phyloP scores from a whole-genome alignment of 2,113 vertebrate genomes.

The Gobius niger region DNA sequence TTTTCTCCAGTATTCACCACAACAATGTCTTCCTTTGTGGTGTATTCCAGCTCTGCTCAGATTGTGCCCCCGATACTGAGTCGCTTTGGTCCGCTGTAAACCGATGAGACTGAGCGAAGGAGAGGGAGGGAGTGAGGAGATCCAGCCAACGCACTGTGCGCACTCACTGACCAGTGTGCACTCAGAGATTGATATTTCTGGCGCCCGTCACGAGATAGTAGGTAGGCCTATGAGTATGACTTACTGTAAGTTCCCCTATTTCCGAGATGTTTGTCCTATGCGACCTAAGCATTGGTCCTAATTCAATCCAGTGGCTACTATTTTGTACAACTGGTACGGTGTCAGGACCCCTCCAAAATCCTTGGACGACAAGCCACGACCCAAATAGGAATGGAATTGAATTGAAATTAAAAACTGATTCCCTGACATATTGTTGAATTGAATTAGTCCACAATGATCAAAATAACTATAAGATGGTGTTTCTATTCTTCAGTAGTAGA shows the following conservation, averaged over 20 bases:
- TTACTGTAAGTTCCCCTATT: neutral
- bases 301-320: neutral
- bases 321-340: neutral
- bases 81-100: neutral
- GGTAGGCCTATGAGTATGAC: neutral
- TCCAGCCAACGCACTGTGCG: neutral
- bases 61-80: conserved; percentile 3
- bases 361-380: no score
- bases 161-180: neutral
- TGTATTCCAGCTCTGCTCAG: conserved; percentile 34
- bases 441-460: no score
- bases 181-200: neutral
- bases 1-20: conserved; percentile 11
- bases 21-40: conserved; percentile 36
- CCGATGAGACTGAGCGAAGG: neutral
- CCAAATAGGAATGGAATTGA: no score
- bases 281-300: neutral
- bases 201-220: neutral
- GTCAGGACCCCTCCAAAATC: no score
- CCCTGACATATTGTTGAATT: no score
- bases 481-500: no score
- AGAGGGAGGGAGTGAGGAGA: conserved; percentile 5
- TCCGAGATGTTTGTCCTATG: neutral
- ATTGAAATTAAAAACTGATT: no score
- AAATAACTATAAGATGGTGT: no score